Evolutionary conservation across 2,113 vertebrate species (phyloP), one percentile per base, ranked within the genome.

Genomic region (Strigops habroptila): DNA sequence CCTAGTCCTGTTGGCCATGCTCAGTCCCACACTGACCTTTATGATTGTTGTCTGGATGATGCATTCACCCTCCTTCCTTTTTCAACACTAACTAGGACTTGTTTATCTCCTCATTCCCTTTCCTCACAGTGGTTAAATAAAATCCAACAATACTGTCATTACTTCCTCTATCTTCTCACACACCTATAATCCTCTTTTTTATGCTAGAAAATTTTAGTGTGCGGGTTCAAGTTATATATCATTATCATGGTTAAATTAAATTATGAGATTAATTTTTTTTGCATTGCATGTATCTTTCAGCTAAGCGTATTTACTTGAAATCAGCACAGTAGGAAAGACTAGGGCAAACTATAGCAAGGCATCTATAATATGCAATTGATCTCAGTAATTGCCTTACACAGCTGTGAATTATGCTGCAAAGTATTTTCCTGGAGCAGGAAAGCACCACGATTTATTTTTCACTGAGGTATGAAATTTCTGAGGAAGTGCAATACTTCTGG

Each of bases 331-430:
- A 79, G 52, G 69, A 93, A 92, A 78, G 83, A 93, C 92, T 75
- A 88, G 18, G 57, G 77, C 12, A 85, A 88, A 80, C 88, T 86
- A 80, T 53, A 94, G 55, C 63, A 71, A 83, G 68, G 44, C 81
- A 95, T 88, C 46, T 80, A 82, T 44, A 95, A 43, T 71, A 82
- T 65, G 51, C 86, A 89, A 90, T 97, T 30, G 2, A 91, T 95
- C 94, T 93, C 77, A 94, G 91, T 96, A 97, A 94, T 96, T 96
- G 90, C 96, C 95, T 94, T 80, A 78, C 88, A 92, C 48, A 90
- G 53, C 80, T 78, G 30, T 96, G 95, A 97, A 97, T 96, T 97
- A 96, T 96, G 88, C 23, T 94, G 68, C 83, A 96, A 95, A 94
- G 91, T 95, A 94, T 91, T 93, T 96, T 95, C 71, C 62, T 87